Percentiles rank a stretch among this genome's conserved stretches.
phyloP scores from a whole-genome alignment of 2,113 vertebrate genomes.

The Chaetodon trifascialis region DNA sequence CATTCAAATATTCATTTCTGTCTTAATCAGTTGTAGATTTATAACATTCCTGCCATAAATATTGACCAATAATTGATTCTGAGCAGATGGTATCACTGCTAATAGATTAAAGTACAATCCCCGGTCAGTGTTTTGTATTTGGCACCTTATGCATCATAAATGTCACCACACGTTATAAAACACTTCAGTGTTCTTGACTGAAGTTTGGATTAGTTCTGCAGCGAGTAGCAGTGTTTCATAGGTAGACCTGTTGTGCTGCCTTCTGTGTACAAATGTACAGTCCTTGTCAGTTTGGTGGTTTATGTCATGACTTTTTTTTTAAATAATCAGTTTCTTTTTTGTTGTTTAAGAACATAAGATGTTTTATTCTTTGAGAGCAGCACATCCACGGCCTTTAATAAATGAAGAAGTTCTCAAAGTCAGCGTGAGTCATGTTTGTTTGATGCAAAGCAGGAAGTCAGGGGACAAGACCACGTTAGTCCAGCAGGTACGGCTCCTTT shows the following conservation, averaged over 20 bases:
- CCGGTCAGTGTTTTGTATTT: constrained; percentile 1
- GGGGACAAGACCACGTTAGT: too few species aligned
- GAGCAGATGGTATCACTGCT: neutral
- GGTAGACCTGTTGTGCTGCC: constrained; percentile 13
- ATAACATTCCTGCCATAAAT: neutral
- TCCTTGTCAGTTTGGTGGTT: constrained; percentile 55
- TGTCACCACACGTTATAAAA: neutral
- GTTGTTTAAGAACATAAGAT: constrained; percentile 41
- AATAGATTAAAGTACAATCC: neutral
- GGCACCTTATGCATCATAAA: constrained; percentile 15
- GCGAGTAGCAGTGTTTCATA: constrained; percentile 9
- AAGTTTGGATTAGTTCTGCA: constrained; percentile 16
- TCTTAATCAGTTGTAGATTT: constrained; percentile 3
- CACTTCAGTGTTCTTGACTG: constrained; percentile 14
- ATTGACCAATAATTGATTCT: neutral
- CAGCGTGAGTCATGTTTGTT: constrained; percentile 30
- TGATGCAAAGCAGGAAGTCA: neutral
- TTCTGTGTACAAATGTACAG: constrained; percentile 76
- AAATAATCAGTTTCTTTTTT: constrained; percentile 46
- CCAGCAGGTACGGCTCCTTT: neutral
- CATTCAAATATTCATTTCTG: constrained; percentile 26
- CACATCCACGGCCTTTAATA: constrained; percentile 56
- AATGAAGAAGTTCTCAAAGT: constrained; percentile 72
- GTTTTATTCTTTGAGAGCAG: constrained; percentile 61
- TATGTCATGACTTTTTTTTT: constrained; percentile 42